Evolutionary conservation across 1,140 invertebrate genomes (phyloP).

Genomic region (Gyrodactylus salaris): DNA sequence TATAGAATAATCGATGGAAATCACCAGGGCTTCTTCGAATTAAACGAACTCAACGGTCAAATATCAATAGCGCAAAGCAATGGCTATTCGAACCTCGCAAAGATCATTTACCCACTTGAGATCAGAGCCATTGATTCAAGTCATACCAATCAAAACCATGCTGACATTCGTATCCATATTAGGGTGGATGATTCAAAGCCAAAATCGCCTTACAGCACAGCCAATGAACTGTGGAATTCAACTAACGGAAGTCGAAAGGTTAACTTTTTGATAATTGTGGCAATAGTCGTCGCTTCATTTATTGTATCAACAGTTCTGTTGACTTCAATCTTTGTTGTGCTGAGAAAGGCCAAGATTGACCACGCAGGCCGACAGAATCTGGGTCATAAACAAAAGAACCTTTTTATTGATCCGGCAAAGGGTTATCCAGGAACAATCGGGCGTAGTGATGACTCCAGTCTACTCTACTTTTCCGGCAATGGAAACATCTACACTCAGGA

Average conservation of each 20-base stretch:
- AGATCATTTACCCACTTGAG: background rate
- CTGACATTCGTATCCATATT: background rate
- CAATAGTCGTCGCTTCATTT: background rate
- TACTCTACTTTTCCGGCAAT: background rate
- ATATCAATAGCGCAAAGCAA: background rate
- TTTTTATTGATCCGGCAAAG: too few species aligned
- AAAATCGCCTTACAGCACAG: background rate
- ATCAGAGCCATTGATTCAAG: background rate
- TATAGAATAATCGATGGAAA: background rate
- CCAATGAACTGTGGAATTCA: too few species aligned
- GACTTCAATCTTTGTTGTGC: background rate
- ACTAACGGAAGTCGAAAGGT: background rate
- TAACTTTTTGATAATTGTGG: background rate
- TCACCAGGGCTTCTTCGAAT: background rate
- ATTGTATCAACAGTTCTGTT: background rate
- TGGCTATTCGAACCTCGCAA: background rate
- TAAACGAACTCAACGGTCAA: background rate
- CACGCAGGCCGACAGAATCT: too few species aligned
- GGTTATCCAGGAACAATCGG: too few species aligned
- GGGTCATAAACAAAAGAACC: too few species aligned
- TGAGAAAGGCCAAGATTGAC: background rate
- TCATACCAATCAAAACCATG: background rate
- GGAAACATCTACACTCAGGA: background rate
- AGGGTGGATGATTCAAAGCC: background rate
- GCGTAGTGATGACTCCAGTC: background rate